Evolutionary conservation across 2,797 vertebrate species (phyloP).

Genomic region (Microctenopoma stevenorrisi): DNA sequence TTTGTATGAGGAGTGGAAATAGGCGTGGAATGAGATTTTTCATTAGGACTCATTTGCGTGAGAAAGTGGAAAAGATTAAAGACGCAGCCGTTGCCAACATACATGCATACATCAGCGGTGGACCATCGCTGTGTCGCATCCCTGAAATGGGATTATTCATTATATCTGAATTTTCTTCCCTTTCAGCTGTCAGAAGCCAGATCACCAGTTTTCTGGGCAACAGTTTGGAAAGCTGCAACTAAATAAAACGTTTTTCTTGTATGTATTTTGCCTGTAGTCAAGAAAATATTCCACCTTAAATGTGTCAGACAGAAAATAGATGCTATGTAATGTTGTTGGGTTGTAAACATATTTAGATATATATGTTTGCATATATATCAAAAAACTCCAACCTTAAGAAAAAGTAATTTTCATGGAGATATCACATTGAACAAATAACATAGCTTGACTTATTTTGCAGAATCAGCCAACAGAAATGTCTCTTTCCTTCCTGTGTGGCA

Average conservation of each 20-base stretch:
- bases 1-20: slow-evolving; percentile 46
- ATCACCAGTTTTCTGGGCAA: slow-evolving; percentile 27
- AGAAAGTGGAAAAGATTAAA: slow-evolving; percentile 48
- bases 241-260: slow-evolving; percentile 21
- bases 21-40: slow-evolving; percentile 48
- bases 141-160: slow-evolving; percentile 27
- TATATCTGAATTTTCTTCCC: slow-evolving; percentile 26
- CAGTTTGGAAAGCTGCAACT: slow-evolving; percentile 4
- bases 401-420: neutral
- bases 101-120: slow-evolving; percentile 27
- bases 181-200: slow-evolving; percentile 6
- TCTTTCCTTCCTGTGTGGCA: neutral
- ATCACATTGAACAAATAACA: no score
- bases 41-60: slow-evolving; percentile 50
- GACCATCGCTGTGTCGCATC: slow-evolving; percentile 18
- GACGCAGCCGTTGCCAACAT: slow-evolving; percentile 37
- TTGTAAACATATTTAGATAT: no score
- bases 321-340: no score
- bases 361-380: no score
- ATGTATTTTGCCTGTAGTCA: neutral
- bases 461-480: neutral
- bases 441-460: neutral
- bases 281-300: no score
- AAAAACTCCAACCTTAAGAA: neutral
- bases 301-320: neutral